Conservation (phyloP, 2,797 vertebrate species). For the Bovichtus diacanthus region DNA sequence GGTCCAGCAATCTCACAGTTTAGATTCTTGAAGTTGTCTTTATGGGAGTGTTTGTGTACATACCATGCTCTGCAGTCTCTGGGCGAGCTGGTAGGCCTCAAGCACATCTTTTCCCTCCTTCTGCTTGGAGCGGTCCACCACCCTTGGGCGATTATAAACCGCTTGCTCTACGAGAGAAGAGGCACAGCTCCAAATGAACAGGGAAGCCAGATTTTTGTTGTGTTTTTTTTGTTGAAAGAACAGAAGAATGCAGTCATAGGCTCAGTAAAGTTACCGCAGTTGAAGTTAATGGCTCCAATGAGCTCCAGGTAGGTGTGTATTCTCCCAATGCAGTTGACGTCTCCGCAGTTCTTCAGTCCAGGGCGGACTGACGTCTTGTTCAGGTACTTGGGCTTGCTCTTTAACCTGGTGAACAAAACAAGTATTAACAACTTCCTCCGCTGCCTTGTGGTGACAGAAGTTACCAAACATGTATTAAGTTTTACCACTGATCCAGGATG, state of each 20-base stretch:
- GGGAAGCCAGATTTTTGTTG: neutral
- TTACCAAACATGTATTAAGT: neutral
- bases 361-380: slow-evolving; percentile 98
- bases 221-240: too few species aligned
- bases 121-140: slow-evolving; percentile 88
- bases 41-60: slow-evolving; percentile 1
- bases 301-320: slow-evolving; percentile 98
- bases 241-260: neutral
- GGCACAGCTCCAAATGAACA: neutral
- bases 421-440: neutral
- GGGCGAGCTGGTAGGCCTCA: slow-evolving; percentile 93
- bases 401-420: slow-evolving; percentile 84
- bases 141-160: slow-evolving; percentile 92
- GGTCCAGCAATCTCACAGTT: neutral
- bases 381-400: slow-evolving; percentile 94
- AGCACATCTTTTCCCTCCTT: slow-evolving; percentile 89
- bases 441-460: neutral
- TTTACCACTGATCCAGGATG: slow-evolving; percentile 97
- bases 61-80: slow-evolving; percentile 96
- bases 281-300: slow-evolving; percentile 97
- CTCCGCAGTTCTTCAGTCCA: slow-evolving; percentile 97
- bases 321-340: slow-evolving; percentile 98
- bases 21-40: neutral
- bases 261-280: slow-evolving; percentile 88
- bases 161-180: slow-evolving; percentile 90